Evolutionary conservation across 1,140 invertebrate species (phyloP).

Genomic region (Sminthurides bifidus): DNA sequence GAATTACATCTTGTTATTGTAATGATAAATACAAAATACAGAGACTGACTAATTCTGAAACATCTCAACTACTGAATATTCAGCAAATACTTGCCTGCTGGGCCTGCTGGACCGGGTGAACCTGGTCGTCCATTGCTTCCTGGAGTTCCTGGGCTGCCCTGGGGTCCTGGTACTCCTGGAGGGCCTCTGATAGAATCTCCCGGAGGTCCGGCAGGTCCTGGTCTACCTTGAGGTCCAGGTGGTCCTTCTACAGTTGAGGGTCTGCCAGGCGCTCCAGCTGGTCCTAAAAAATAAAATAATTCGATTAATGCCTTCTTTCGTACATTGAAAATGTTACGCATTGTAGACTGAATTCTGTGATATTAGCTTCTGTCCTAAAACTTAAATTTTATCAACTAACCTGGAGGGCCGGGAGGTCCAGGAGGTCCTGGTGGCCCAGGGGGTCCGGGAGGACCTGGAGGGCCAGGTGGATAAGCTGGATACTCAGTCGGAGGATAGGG

Average conservation of each 20-base stretch:
- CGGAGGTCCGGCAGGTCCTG: constrained; percentile 8
- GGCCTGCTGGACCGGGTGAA: neutral
- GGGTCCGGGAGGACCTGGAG: neutral
- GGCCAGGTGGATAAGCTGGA: neutral
- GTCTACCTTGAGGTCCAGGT: constrained; percentile 8
- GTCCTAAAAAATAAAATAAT: too few species aligned
- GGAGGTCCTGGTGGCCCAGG: neutral
- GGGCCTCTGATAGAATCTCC: neutral
- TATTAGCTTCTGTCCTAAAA: too few species aligned
- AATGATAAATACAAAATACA: too few species aligned
- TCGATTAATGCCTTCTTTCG: too few species aligned
- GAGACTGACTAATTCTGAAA: too few species aligned
- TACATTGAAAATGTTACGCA: too few species aligned
- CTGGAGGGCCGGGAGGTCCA: constrained; percentile 13
- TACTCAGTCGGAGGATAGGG: neutral
- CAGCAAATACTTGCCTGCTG: too few species aligned
- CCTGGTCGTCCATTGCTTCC: neutral
- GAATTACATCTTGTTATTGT: too few species aligned
- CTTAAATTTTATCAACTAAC: too few species aligned
- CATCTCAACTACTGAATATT: too few species aligned
- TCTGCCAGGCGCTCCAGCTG: constrained; percentile 15
- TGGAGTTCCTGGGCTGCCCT: neutral
- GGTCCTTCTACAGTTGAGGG: constrained; percentile 2
- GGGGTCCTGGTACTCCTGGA: too few species aligned
- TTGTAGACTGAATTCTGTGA: too few species aligned